Evolutionary conservation across 2,113 vertebrate genomes (phyloP).

Genomic region (Odobenus rosmarus): DNA sequence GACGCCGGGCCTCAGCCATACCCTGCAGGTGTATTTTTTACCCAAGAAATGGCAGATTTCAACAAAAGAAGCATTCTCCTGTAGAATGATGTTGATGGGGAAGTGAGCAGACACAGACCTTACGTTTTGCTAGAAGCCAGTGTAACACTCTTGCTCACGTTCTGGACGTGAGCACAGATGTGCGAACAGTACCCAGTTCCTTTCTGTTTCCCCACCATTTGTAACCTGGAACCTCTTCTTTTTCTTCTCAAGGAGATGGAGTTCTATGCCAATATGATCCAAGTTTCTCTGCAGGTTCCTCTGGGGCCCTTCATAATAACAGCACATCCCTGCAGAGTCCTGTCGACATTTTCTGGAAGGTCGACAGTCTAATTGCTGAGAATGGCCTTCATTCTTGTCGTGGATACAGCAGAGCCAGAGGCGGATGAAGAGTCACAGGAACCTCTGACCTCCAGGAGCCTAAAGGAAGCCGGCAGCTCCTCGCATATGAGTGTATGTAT

Average conservation of each 20-base stretch:
- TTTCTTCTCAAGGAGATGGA: conserved; percentile 83
- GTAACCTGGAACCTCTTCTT: conserved; percentile 91
- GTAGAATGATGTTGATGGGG: conserved; percentile 95
- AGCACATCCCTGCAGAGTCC: conserved; percentile 91
- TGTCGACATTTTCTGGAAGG: conserved; percentile 92
- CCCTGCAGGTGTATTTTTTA: not conserved
- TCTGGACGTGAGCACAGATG: conserved; percentile 97
- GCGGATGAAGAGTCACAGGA: not conserved
- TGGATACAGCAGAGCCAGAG: not conserved
- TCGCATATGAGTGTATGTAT: not conserved
- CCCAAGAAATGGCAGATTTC: conserved; percentile 96
- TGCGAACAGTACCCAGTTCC: conserved; percentile 81
- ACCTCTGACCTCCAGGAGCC: not conserved
- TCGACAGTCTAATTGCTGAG: conserved; percentile 96
- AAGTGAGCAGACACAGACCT: conserved; percentile 96
- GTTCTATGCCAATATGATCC: conserved; percentile 95
- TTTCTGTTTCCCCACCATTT: conserved; percentile 98
- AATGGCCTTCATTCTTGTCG: conserved; percentile 93
- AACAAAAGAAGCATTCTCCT: conserved; percentile 91
- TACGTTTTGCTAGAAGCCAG: conserved; percentile 96
- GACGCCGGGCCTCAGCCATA: not conserved
- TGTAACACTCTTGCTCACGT: conserved; percentile 96
- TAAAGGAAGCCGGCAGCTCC: not conserved
- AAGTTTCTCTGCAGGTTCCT: conserved; percentile 92
- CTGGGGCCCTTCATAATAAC: conserved; percentile 94